Conservation (phyloP, 1,140 invertebrate genomes). For the Aphelenchoides besseyi region DNA sequence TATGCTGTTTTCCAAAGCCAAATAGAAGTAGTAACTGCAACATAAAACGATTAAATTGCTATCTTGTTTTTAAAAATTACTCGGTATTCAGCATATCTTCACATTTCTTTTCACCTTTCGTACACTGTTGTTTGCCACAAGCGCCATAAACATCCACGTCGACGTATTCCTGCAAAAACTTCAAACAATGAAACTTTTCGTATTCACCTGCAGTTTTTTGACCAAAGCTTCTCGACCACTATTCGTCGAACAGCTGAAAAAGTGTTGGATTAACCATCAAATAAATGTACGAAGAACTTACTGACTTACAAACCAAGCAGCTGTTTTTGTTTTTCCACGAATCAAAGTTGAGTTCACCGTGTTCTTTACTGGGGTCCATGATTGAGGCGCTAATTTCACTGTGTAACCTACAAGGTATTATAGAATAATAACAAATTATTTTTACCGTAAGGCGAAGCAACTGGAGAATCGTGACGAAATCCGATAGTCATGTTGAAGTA, state of each 20-base stretch:
- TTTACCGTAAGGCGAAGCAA: constrained; percentile 53
- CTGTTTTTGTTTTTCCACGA: constrained; percentile 63
- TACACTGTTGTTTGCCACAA: constrained; percentile 49
- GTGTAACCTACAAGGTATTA: constrained; percentile 26
- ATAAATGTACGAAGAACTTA: too few relatives aligned
- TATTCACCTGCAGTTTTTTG: constrained; percentile 41
- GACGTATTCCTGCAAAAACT: constrained; percentile 44
- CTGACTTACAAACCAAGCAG: constrained; percentile 65
- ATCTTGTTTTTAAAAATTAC: too few relatives aligned
- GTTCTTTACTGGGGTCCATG: constrained; percentile 18
- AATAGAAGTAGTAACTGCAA: constrained; percentile 72
- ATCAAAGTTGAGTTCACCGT: constrained; percentile 30
- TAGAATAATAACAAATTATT: background rate
- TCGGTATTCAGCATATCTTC: constrained; percentile 50
- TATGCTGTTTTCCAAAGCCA: constrained; percentile 72
- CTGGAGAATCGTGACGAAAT: constrained; percentile 49
- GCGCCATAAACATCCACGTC: constrained; percentile 53
- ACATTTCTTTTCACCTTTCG: constrained; percentile 44
- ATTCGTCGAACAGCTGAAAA: constrained; percentile 58
- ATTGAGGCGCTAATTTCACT: constrained; percentile 45
- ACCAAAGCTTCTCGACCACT: constrained; percentile 44
- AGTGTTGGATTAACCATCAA: too few relatives aligned
- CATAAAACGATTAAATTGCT: background rate
- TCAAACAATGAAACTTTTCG: background rate
- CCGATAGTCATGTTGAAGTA: constrained; percentile 51